phyloP scores from a whole-genome alignment of 2,113 vertebrate genomes.

The Peucedramus taeniatus region DNA sequence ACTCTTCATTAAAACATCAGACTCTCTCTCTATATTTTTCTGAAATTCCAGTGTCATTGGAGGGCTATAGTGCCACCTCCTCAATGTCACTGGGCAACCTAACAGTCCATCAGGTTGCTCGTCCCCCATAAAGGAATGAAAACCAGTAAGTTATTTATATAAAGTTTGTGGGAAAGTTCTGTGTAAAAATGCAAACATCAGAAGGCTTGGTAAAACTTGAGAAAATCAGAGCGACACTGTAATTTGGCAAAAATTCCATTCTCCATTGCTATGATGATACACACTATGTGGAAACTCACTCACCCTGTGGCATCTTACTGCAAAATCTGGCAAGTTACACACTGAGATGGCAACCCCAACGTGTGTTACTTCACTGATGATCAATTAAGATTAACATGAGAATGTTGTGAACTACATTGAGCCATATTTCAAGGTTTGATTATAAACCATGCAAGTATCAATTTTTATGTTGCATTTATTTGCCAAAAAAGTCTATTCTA shows the following conservation, averaged over 20 bases:
- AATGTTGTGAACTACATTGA: constrained; percentile 63
- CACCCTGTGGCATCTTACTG: not conserved
- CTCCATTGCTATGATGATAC: not conserved
- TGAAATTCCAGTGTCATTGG: too few species aligned
- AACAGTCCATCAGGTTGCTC: too few species aligned
- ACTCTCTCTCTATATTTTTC: too few species aligned
- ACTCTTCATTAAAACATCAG: too few species aligned
- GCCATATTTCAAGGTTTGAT: constrained; percentile 46
- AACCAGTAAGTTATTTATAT: too few species aligned
- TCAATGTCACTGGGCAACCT: too few species aligned
- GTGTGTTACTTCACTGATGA: constrained; percentile 17
- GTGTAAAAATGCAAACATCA: too few species aligned
- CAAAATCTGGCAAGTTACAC: not conserved
- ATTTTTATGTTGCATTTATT: constrained; percentile 75
- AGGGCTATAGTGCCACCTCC: too few species aligned
- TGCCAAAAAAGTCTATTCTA: constrained; percentile 69
- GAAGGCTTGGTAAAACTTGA: too few species aligned
- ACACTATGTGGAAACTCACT: not conserved
- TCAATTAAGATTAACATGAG: constrained; percentile 58
- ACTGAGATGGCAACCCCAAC: not conserved
- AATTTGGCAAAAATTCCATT: not conserved
- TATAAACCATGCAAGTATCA: constrained; percentile 68
- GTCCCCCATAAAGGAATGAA: too few species aligned
- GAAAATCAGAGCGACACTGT: too few species aligned
- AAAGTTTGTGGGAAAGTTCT: too few species aligned